A percentile compares a stretch with the other conserved stretches of the same genome.
Evolutionary conservation across 2,888 invertebrate genomes (phyloP).

Genomic region (Nysson spinosus): DNA sequence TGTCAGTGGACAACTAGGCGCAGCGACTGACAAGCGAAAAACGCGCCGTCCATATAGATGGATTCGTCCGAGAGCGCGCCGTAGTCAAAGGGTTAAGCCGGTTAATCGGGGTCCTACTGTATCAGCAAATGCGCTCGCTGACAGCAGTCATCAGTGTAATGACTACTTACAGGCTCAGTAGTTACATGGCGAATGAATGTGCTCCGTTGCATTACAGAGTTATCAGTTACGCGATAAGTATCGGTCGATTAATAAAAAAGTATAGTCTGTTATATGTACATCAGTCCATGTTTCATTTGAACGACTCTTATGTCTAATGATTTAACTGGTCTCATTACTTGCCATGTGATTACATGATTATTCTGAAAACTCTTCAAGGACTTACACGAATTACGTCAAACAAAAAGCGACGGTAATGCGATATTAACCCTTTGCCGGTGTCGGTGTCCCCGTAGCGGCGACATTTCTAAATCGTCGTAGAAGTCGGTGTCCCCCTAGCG

Average conservation of each 20-base stretch:
- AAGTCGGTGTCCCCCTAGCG: too few relatives aligned
- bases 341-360: slow-evolving; percentile 38
- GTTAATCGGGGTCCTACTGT: not conserved
- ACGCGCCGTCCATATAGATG: not conserved
- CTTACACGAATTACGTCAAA: slow-evolving; percentile 19
- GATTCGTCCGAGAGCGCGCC: not conserved
- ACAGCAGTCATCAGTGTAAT: too few relatives aligned
- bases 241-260: not conserved
- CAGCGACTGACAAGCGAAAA: not conserved
- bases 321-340: slow-evolving; percentile 12
- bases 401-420: slow-evolving; percentile 29
- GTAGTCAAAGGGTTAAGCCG: not conserved
- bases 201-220: not conserved
- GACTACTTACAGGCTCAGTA: not conserved
- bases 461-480: too few relatives aligned
- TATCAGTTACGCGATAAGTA: not conserved
- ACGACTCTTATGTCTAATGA: not conserved
- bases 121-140: too few relatives aligned
- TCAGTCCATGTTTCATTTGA: too few relatives aligned
- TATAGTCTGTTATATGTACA: too few relatives aligned
- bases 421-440: too few relatives aligned
- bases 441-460: slow-evolving; percentile 19
- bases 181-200: not conserved
- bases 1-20: too few relatives aligned
- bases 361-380: slow-evolving; percentile 37